phyloP scores from a whole-genome alignment of 2,888 invertebrate species.

The Drosophila infuscata region DNA sequence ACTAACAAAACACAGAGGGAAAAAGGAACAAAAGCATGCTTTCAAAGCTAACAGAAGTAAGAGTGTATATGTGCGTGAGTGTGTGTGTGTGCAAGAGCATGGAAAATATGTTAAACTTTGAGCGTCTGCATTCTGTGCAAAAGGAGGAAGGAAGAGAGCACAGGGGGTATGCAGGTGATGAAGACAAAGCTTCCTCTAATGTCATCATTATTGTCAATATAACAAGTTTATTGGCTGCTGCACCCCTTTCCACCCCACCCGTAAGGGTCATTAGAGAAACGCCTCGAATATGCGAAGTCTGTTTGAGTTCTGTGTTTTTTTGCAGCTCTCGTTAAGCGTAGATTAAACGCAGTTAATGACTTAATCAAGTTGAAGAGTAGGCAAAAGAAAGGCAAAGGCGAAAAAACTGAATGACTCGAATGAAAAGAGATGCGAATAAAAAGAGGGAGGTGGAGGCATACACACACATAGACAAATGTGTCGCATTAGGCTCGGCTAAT shows the following conservation, averaged over 20 bases:
- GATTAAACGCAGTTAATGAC: slow-evolving; percentile 75
- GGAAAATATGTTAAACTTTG: slow-evolving; percentile 55
- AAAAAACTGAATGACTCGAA: slow-evolving; percentile 26
- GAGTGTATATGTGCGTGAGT: not conserved
- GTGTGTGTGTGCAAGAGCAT: slow-evolving; percentile 27
- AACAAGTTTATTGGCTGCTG: slow-evolving; percentile 73
- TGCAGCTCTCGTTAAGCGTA: slow-evolving; percentile 54
- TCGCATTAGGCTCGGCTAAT: slow-evolving; percentile 56
- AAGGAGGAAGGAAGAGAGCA: slow-evolving; percentile 28
- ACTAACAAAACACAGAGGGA: slow-evolving; percentile 13
- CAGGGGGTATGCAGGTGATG: slow-evolving; percentile 59
- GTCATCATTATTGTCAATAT: slow-evolving; percentile 77
- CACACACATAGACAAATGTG: slow-evolving; percentile 38
- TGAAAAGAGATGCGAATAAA: slow-evolving; percentile 42
- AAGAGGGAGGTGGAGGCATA: slow-evolving; percentile 30
- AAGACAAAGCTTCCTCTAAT: slow-evolving; percentile 65
- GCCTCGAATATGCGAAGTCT: slow-evolving; percentile 57
- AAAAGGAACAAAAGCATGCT: slow-evolving; percentile 11
- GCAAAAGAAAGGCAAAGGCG: slow-evolving; percentile 29
- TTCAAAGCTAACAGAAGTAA: not conserved
- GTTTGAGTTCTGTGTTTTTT: slow-evolving; percentile 40
- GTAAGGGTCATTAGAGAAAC: slow-evolving; percentile 66
- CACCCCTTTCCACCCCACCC: not conserved
- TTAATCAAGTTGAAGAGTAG: slow-evolving; percentile 69
- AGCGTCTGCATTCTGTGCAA: slow-evolving; percentile 38